Base-by-base conservation (phyloP, 2,797 vertebrate species). In the Sibirionetta formosa region DNA sequence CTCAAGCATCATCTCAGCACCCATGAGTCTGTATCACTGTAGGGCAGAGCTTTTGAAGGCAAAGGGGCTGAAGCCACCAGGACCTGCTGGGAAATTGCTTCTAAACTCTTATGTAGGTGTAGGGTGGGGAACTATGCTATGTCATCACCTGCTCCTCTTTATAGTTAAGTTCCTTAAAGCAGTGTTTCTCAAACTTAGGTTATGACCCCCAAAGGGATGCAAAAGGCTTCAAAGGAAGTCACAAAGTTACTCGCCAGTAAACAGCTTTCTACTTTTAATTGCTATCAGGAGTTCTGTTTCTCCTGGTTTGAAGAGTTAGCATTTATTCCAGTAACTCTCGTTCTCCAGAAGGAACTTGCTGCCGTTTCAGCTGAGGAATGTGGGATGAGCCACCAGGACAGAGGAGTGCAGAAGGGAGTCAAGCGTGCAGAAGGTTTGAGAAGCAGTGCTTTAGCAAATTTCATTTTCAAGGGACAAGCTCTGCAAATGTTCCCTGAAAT, bases 211-310 rank as follows among this genome's bases (percentile, higher is more conserved):
- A 90, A 60, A 90, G 86, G 81, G 36, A 53, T 54, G 81, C 86
- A 85, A 14, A 90, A 88, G 29, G 60, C 90, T 96, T 97, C 92
- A 93, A 95, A 96, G 94, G 73, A 76, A 96, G 81, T 93, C 92
- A 68, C 72, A 54, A 79, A 94, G 92, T 91, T 88, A 84, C 81
- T 84, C 58, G 24, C 22, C 48, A 90, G 93, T 88, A 84, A 88
- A 77, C 38, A 96, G 48, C 90, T 71, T 97, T 97, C 60, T 71
- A 9, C 84, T 60, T 68, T 29, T 89, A 91, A 90, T 92, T 93
- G 92, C 83, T 86, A 0, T 82, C n/a, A 88, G 85, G 80, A 85
- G 27, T 73, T 93, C 81, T 85, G 42, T 80, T 90, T 72, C 88
- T 97, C 83, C 27, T 72, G 3, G 31, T 92, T 94, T 85, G 78